Evolutionary conservation across 2,888 invertebrate species (phyloP).

Genomic region (Cremastinae sp.): DNA sequence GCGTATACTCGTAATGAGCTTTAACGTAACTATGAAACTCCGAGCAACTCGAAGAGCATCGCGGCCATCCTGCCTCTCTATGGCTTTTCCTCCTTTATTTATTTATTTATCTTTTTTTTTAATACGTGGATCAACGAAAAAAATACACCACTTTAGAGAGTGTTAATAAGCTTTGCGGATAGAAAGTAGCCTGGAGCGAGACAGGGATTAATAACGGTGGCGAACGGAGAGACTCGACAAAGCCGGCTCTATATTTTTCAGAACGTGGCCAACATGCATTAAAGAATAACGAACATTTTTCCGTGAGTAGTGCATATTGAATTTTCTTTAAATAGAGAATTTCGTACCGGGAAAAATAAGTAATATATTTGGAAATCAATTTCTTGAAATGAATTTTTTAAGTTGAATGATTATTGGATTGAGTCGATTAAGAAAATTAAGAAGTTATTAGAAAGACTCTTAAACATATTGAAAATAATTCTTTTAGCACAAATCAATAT

Average conservation of each 20-base stretch:
- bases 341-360: too few species aligned
- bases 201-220: conserved; percentile 28
- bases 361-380: too few species aligned
- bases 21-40: conserved; percentile 45
- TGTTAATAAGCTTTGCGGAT: conserved; percentile 30
- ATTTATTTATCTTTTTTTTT: conserved; percentile 2
- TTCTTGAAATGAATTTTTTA: too few species aligned
- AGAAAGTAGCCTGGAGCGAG: conserved; percentile 1
- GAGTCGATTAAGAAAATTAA: too few species aligned
- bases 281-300: neutral
- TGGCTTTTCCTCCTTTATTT: neutral
- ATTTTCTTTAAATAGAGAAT: too few species aligned
- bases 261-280: neutral
- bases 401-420: too few species aligned
- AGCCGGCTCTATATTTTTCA: neutral
- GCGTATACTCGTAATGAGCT: conserved; percentile 52
- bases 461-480: too few species aligned
- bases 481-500: too few species aligned
- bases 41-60: conserved; percentile 2
- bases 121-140: conserved; percentile 23
- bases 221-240: neutral
- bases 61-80: neutral
- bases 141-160: conserved; percentile 18
- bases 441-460: too few species aligned
- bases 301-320: neutral